phyloP scores from a whole-genome alignment of 2,888 invertebrate species.

The Lymantria dispar region DNA sequence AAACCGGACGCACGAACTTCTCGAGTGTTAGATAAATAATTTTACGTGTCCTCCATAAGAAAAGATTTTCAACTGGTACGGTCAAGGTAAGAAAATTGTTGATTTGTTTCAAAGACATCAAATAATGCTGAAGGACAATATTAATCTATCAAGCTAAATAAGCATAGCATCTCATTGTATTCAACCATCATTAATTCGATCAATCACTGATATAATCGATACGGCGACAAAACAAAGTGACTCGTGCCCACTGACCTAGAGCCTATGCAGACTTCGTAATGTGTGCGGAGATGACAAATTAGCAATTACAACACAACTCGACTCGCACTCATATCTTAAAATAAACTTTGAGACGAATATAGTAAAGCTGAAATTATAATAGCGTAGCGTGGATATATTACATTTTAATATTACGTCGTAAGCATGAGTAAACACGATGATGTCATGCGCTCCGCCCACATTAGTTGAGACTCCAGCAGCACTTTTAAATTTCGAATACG shows the following conservation, averaged over 20 bases:
- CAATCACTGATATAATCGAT: slow-evolving; percentile 35
- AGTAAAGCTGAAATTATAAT: slow-evolving; percentile 15
- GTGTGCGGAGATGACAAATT: slow-evolving; percentile 39
- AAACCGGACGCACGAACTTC: no score
- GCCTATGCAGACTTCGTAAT: slow-evolving; percentile 45
- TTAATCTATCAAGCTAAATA: slow-evolving; percentile 12
- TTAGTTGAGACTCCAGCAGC: slow-evolving; percentile 19
- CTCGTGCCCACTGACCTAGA: slow-evolving; percentile 63
- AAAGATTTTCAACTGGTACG: no score
- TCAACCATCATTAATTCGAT: slow-evolving; percentile 38
- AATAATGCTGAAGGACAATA: neutral
- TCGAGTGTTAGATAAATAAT: no score
- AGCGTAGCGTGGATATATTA: slow-evolving; percentile 2
- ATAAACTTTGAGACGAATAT: neutral
- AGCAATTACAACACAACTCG: slow-evolving; percentile 8
- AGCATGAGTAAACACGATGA: slow-evolving; percentile 55
- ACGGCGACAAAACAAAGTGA: slow-evolving; percentile 39
- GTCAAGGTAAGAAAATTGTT: no score
- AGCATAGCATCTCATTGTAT: slow-evolving; percentile 27
- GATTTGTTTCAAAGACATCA: no score
- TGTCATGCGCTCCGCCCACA: slow-evolving; percentile 61
- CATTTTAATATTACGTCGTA: slow-evolving; percentile 31
- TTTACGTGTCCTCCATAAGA: no score
- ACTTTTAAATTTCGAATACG: slow-evolving; percentile 16
- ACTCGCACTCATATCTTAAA: slow-evolving; percentile 1